Evolutionary conservation across 92 coral and sea anemone genomes (phyloP).

Genomic region (Blastomussa wellsi): DNA sequence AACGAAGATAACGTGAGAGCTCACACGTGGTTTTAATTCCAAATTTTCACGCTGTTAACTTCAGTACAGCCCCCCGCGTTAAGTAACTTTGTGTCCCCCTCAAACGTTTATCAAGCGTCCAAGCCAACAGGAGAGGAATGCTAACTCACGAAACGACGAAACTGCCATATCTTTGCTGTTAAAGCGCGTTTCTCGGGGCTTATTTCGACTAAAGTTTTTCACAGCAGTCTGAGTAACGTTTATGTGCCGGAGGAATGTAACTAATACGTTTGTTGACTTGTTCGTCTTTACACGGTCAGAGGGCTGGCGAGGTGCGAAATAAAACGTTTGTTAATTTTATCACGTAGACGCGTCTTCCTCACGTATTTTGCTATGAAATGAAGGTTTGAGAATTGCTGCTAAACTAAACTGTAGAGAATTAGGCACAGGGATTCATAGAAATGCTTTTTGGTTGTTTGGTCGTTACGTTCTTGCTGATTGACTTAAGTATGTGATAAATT

Average conservation of each 20-base stretch:
- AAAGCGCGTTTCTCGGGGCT: not conserved
- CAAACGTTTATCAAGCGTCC: slow-evolving; percentile 16
- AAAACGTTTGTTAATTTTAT: not conserved
- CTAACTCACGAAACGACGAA: not conserved
- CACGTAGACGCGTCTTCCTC: slow-evolving; percentile 4
- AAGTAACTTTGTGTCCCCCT: slow-evolving; percentile 28
- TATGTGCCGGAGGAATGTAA: slow-evolving; percentile 19
- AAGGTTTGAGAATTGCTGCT: not conserved
- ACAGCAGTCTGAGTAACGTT: slow-evolving; percentile 9
- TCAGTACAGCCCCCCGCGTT: slow-evolving; percentile 46
- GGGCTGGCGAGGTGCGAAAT: slow-evolving; percentile 18
- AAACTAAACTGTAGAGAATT: not conserved
- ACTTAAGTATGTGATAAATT: slow-evolving; percentile 51
- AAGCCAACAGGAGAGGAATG: not conserved
- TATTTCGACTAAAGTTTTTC: not conserved
- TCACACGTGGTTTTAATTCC: slow-evolving; percentile 54
- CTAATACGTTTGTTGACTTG: slow-evolving; percentile 11
- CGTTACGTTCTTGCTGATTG: slow-evolving; percentile 29
- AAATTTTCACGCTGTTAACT: slow-evolving; percentile 47
- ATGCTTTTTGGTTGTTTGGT: slow-evolving; percentile 39
- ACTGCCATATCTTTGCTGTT: not conserved
- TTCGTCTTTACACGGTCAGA: slow-evolving; percentile 7
- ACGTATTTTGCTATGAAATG: not conserved
- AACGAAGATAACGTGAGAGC: slow-evolving; percentile 40
- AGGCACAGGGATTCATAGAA: not conserved